These are phyloP conservation scores for Nymphalis urticae DNA, from an alignment of 2,888 invertebrate species.

Conservation along the genomic window DNA sequence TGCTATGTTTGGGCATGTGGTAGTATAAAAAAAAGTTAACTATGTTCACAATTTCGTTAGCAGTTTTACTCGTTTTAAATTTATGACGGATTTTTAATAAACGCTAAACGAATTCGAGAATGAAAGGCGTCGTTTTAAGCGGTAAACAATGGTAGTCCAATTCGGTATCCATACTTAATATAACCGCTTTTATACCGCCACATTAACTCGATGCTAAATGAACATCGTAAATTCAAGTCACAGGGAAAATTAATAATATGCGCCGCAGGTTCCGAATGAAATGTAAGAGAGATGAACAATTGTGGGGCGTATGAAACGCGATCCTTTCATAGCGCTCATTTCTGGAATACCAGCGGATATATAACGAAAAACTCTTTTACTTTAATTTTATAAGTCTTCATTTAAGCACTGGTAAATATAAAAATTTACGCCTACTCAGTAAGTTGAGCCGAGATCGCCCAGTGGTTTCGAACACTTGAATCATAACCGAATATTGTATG, in stretches of 20 bases:
- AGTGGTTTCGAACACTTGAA: no score
- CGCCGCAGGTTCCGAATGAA: slow-evolving; percentile 25
- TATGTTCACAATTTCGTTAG: no score
- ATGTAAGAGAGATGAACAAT: slow-evolving; percentile 28
- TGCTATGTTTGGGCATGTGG: no score
- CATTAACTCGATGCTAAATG: slow-evolving; percentile 27
- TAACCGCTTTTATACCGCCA: slow-evolving; percentile 16
- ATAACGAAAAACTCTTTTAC: not conserved
- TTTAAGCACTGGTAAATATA: not conserved
- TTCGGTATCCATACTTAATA: slow-evolving; percentile 19
- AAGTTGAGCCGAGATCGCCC: no score
- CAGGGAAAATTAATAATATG: slow-evolving; percentile 31
- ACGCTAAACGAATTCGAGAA: slow-evolving; percentile 6
- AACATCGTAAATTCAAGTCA: slow-evolving; percentile 29
- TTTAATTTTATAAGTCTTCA: not conserved
- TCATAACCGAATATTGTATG: no score
- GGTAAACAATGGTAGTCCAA: slow-evolving; percentile 12
- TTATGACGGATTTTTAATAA: not conserved
- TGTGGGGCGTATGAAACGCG: slow-evolving; percentile 27
- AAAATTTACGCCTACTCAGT: no score
- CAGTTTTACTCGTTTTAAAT: not conserved
- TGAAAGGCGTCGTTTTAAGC: slow-evolving; percentile 12
- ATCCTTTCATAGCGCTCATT: slow-evolving; percentile 25
- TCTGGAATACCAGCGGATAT: slow-evolving; percentile 11
- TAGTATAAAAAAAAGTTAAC: no score